phyloP scores from a whole-genome alignment of 2,797 vertebrate genomes.

The Danionella dracula region DNA sequence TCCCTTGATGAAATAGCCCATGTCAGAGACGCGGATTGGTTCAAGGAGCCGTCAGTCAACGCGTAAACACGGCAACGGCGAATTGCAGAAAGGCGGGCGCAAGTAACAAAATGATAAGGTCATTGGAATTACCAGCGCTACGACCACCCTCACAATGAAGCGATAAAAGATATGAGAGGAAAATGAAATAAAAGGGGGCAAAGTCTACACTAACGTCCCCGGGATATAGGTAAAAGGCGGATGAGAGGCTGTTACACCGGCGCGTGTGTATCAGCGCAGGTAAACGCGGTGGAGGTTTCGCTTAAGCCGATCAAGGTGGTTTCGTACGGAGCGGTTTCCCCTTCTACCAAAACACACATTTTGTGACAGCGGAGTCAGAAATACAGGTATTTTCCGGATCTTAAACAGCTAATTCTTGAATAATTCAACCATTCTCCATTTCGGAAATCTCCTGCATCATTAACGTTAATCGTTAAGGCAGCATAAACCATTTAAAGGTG shows the following conservation, averaged over 20 bases:
- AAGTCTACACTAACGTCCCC: conserved; percentile 50
- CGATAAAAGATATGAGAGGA: conserved; percentile 36
- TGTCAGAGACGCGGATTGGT: conserved; percentile 48
- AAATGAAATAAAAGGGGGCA: conserved; percentile 54
- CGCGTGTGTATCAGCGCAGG: conserved; percentile 50
- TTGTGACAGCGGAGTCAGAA: conserved; percentile 51
- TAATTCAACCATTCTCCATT: conserved; percentile 24
- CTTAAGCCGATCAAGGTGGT: conserved; percentile 73
- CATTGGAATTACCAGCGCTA: conserved; percentile 70
- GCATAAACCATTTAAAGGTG: conserved; percentile 36
- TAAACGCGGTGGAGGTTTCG: conserved; percentile 51
- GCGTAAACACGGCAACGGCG: conserved; percentile 45
- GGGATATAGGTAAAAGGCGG: not conserved
- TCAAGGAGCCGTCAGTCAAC: conserved; percentile 36
- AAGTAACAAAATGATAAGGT: conserved; percentile 76
- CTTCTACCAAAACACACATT: conserved; percentile 53
- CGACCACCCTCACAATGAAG: conserved; percentile 52
- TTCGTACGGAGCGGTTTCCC: conserved; percentile 51
- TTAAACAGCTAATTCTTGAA: not conserved
- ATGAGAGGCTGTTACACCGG: conserved; percentile 48
- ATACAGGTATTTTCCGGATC: conserved; percentile 57
- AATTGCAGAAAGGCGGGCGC: conserved; percentile 59
- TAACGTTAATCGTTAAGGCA: conserved; percentile 25
- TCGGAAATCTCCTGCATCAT: conserved; percentile 38
- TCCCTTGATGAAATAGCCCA: conserved; percentile 26